Evolutionary conservation across 2,797 vertebrate species (phyloP).

Genomic region (Nyctibius grandis): DNA sequence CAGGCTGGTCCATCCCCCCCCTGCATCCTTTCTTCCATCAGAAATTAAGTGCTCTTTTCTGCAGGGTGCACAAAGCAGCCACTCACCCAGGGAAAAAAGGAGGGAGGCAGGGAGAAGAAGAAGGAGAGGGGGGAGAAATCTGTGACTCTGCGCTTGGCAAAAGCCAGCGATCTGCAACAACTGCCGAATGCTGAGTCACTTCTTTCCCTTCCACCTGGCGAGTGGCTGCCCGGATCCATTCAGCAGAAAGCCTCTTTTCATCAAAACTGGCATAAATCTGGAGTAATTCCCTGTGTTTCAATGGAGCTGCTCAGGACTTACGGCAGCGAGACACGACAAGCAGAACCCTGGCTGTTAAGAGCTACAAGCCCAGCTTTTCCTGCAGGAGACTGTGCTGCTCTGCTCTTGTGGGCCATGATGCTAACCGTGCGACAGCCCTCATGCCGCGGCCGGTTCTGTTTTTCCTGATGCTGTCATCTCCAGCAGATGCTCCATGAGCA

Average conservation of each 20-base stretch:
- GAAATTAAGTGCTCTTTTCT: not conserved
- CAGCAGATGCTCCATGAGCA: not conserved
- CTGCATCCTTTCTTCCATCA: not conserved
- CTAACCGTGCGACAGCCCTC: not conserved
- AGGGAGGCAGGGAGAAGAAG: not conserved
- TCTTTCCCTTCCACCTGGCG: conserved; percentile 48
- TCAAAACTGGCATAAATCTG: not conserved
- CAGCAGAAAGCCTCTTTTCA: conserved; percentile 52
- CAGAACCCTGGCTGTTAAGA: not conserved
- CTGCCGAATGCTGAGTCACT: conserved; percentile 36
- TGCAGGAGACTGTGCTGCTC: not conserved
- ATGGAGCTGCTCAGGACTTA: conserved; percentile 11
- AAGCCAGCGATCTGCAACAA: not conserved
- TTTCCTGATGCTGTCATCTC: not conserved
- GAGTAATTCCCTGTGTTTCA: conserved; percentile 10
- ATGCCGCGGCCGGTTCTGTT: not conserved
- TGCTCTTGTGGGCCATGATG: not conserved
- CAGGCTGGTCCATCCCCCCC: not conserved
- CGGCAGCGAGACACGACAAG: not conserved
- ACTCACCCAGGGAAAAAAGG: not conserved
- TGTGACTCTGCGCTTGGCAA: not conserved
- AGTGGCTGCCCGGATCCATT: conserved; percentile 12
- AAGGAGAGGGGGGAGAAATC: not conserved
- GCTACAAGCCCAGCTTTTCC: not conserved
- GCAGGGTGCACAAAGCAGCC: not conserved